Evolutionary conservation across 2,113 vertebrate genomes (phyloP), one percentile per base, ranked within the genome.

Genomic region (Regulus satrapa): DNA sequence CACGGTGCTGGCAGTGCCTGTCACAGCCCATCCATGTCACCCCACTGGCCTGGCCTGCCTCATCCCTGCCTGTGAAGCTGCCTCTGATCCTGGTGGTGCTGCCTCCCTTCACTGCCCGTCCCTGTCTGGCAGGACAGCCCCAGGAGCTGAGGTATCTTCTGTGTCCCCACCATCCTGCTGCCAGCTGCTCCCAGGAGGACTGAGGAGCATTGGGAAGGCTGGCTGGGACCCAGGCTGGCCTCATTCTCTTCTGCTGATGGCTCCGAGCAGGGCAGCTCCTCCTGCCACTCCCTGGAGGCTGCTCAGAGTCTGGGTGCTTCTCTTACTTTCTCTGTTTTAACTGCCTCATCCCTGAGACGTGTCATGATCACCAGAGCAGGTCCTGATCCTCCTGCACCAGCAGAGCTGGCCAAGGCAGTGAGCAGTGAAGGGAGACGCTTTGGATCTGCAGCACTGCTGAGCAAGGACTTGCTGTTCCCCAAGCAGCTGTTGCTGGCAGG

Each of bases 1-100:
- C 41, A 5, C 74, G 45, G 67, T 3, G 1, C 77, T 93, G 92
- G 66, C 3, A 13, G 86, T 23, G 71, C 55, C 83, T 94, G 94
- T 96, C 91, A 73, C 41, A 88, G 78, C 89, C 71, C 67, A 84
- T 91, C 7, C 3, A 24, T 88, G 89, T 91, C 96, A 94, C 45
- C 62, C 54, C 6, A 0, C 66, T 63, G 77, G 40, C 62, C 51
- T 40, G 2, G 7, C 56, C 32, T 38, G 68, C 81, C 78, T 74
- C 9, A 1, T 63, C 73, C 49, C 63, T 67, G 28, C 69, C 48
- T 59, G 38, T 38, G 0, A 0, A 48, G 34, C 54, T 78, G 48
- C 61, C 48, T 85, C 17, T 2, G 3, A 36, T 61, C 25, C 63
- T n/a, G 26, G 40, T 24, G 55, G 18, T 11, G 4, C 68, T 81